Evolutionary conservation across 2,797 vertebrate genomes (phyloP).

Genomic region (Enoplosus armatus): DNA sequence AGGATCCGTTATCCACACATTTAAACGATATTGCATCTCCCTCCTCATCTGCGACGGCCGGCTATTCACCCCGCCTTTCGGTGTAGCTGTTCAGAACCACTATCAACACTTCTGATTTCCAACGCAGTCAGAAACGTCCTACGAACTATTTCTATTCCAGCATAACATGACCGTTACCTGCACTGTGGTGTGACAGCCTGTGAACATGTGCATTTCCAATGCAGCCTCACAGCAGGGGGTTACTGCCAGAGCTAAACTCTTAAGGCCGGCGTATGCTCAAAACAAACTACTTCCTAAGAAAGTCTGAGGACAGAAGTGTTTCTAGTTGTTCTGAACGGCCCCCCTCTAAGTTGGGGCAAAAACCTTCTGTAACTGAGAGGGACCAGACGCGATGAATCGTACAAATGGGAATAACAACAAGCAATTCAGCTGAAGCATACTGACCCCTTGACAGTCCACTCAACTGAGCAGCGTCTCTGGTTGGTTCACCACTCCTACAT

Average conservation of each 20-base stretch:
- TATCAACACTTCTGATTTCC: background rate
- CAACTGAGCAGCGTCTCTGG: background rate
- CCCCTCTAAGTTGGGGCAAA: background rate
- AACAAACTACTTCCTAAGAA: too few species aligned
- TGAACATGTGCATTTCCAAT: background rate
- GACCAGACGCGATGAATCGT: background rate
- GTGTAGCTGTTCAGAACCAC: background rate
- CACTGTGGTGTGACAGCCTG: background rate
- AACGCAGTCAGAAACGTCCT: background rate
- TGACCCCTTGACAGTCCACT: background rate
- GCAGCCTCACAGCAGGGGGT: background rate
- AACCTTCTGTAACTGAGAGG: background rate
- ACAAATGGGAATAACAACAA: background rate
- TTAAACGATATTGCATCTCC: background rate
- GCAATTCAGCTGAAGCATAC: background rate
- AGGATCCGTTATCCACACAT: background rate
- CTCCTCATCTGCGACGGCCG: background rate
- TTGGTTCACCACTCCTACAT: background rate
- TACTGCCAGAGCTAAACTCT: background rate
- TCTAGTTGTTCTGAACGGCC: too few species aligned
- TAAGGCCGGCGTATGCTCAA: background rate
- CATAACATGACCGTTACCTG: background rate
- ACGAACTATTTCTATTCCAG: background rate
- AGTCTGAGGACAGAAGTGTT: background rate
- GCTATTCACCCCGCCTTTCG: background rate